Conservation (phyloP, 2,888 invertebrate species). For the Synanthedon andrenaeformis region DNA sequence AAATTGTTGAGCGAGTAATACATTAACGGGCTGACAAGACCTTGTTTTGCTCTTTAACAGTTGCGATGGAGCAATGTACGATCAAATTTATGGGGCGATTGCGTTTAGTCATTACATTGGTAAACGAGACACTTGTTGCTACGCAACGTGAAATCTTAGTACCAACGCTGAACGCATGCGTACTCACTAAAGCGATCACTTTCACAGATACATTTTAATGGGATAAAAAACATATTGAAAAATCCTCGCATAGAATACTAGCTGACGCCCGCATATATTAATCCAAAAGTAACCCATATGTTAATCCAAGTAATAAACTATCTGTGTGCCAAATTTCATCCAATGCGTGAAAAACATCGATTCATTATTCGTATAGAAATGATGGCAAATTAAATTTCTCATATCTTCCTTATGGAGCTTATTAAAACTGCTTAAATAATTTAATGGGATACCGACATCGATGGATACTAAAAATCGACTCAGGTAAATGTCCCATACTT, state of each 20-base stretch:
- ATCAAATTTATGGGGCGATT: background rate
- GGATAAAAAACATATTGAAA: too few species aligned
- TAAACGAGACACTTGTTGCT: slow-evolving; percentile 13
- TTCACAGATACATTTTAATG: too few species aligned
- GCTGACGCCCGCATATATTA: too few species aligned
- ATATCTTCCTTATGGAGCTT: background rate
- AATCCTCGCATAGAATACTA: background rate
- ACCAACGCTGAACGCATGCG: slow-evolving; percentile 10
- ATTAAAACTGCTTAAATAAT: background rate
- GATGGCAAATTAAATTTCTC: too few species aligned
- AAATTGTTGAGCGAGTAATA: background rate
- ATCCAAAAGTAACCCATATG: too few species aligned
- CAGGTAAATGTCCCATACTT: too few species aligned
- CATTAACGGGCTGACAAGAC: background rate
- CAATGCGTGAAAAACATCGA: too few species aligned
- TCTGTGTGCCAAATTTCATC: too few species aligned
- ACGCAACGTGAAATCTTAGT: slow-evolving; percentile 7
- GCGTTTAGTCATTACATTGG: background rate
- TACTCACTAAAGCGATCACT: background rate
- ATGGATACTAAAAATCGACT: too few species aligned
- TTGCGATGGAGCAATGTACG: background rate
- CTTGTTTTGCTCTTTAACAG: background rate
- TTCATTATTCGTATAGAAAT: too few species aligned
- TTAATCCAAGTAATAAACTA: too few species aligned
- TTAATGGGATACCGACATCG: background rate